Base-by-base conservation (phyloP, 2,113 vertebrate species). In the Tyto alba region DNA sequence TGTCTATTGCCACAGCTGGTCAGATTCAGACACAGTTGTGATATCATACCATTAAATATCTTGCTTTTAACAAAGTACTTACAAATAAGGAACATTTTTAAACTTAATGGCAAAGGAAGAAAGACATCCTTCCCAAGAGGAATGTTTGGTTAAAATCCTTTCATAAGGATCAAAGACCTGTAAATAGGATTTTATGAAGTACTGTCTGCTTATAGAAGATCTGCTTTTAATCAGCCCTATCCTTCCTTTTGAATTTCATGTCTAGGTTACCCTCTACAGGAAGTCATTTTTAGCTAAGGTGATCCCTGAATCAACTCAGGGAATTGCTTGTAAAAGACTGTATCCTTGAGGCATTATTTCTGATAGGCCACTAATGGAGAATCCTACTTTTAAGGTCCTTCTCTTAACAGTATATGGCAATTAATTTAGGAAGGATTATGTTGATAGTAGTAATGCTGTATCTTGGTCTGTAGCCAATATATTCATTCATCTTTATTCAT, bases 401-500 rank as follows among this genome's bases (percentile, higher is more conserved):
- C 56, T 69, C 81, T 81, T 90, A 94, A 83, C 27, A 45, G 59
- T 91, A 88, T 29, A 86, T 14, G 52, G 52, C 90, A 88, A 94
- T 96, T 96, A 52, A 95, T 93, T 95, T 90, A 90, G 55, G 56
- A 91, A 73, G 43, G 89, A 93, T 95, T 97, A 93, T 50, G 43
- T 22, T 85, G 59, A 83, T n/a, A 60, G 81, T 72, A 84, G 56
- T 74, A 90, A 93, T 78, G n/a, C 36, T 45, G 17, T 75, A 57
- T 30, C 74, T 78, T 95, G 91, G 88, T 96, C 74, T 38, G 3
- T 23, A 86, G 91, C 94, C 91, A 97, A 94, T 13, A n/a, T 47
- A 95, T 90, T 95, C 52, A 88, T 96, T 97, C 94, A 94, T 96
- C 91, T 96, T 97, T 92, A 93, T 95, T 91, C 78, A 93, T 88